Base-by-base conservation (phyloP, 92 coral and sea anemone genomes). In the Phenganax subtilis region DNA sequence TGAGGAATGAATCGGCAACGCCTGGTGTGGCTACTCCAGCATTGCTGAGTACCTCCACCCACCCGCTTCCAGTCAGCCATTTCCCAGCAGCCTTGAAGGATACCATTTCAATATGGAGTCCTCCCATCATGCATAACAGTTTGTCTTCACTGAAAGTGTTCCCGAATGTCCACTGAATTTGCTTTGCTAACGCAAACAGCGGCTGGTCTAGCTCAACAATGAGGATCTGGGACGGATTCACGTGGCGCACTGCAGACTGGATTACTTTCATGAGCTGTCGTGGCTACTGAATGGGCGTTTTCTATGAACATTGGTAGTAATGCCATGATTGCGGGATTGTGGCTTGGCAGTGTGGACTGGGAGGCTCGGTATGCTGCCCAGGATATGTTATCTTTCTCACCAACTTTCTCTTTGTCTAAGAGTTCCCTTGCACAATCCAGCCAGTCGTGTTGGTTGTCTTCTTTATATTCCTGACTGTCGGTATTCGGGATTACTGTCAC, bases 181-280 rank as follows among this genome's bases (percentile, higher is more conserved):
- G 86, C 31, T 82, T 87, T 6, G 89, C 89, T 12, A 87, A 16
- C 58, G 86, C 89, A 65, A 57, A 87, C n/a, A 87, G 72, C 14
- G 86, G 86, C 65, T 87, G 86, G 61, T 82, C 84, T 71, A 70
- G 57, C 53, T 52, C 72, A 55, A 86, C 76, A 66, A 83, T 53
- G 1, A 87, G 87, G 47, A 82, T 81, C 57, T 87, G 87, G 8
- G 53, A 64, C 25, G 87, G 89, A 60, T 87, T 87, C 0, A 87
- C 11, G 57, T 68, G 80, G 15, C 55, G 27, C 25, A 72, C 65
- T 27, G 73, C 84, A 37, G 27, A 10, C 64, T 72, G 75, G 16
- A 84, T 84, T 28, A 80, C 29, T 60, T 54, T 77, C 20, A 84
- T 87, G 90, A 29, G 65, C 76, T 28, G 84, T 87, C 90, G 84